These are phyloP conservation scores for Chelonia mydas DNA, from an alignment of 2,797 vertebrate genomes.

Conservation along the genomic window DNA sequence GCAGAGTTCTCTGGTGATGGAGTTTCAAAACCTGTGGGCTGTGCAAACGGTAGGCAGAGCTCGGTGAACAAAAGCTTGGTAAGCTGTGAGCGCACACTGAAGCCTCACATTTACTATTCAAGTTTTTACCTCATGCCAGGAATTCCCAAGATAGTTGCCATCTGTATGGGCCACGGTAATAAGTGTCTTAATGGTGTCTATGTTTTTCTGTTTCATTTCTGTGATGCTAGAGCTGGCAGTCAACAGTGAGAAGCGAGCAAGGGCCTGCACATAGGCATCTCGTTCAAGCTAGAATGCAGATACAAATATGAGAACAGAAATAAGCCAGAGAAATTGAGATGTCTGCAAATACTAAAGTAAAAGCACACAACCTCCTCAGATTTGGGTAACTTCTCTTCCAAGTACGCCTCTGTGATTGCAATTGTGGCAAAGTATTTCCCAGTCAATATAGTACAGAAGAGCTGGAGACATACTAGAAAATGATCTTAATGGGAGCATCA, in stretches of 20 bases:
- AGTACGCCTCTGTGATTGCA: background rate
- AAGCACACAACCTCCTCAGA: too few species aligned
- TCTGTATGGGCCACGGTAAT: conserved; percentile 99
- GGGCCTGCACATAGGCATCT: conserved; percentile 97
- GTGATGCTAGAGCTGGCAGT: conserved; percentile 98
- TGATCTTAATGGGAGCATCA: rapidly evolving
- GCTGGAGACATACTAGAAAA: background rate
- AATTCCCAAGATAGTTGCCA: conserved; percentile 97
- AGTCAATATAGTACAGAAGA: background rate
- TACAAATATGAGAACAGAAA: background rate
- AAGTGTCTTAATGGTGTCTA: conserved; percentile 98
- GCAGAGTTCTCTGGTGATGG: background rate
- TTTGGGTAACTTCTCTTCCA: background rate
- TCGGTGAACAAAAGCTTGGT: background rate
- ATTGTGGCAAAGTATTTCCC: background rate
- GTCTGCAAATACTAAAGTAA: background rate
- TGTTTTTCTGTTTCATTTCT: conserved; percentile 99
- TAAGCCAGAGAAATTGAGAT: background rate
- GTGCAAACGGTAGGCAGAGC: background rate
- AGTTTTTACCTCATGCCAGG: conserved; percentile 94
- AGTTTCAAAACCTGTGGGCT: background rate
- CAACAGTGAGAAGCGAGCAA: conserved; percentile 96
- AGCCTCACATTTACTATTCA: background rate
- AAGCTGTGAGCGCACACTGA: background rate
- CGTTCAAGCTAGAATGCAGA: conserved; percentile 89